Percentiles rank a stretch among this genome's conserved stretches.
Conservation (phyloP, 53 echinoderm and acorn worm genomes). For the Echinarachnius parma region DNA sequence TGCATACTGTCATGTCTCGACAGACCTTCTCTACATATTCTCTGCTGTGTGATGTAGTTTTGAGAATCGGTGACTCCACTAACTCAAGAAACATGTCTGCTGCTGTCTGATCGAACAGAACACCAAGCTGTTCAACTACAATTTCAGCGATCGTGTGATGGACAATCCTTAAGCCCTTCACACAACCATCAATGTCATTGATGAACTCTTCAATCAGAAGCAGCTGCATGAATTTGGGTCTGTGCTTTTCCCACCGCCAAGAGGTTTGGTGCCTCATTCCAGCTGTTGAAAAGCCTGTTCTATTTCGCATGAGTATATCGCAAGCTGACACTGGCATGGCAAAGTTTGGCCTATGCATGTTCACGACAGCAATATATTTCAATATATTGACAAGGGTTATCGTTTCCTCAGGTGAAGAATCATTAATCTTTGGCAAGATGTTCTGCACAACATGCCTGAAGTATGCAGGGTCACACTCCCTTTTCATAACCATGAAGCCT, state of each 20-base stretch:
- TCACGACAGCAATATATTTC: conserved; percentile 72
- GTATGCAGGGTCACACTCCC: conserved; percentile 47
- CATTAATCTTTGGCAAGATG: conserved; percentile 17
- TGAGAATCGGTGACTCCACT: conserved; percentile 41
- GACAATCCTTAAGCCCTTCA: conserved; percentile 48
- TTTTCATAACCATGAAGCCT: conserved; percentile 67
- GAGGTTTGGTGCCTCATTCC: not conserved
- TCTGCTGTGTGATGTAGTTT: conserved; percentile 12
- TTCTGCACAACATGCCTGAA: conserved; percentile 34
- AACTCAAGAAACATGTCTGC: conserved; percentile 47
- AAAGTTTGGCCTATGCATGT: conserved; percentile 50
- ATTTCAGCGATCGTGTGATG: conserved; percentile 54
- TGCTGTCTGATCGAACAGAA: conserved; percentile 16
- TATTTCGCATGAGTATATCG: conserved; percentile 59
- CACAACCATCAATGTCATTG: conserved; percentile 27
- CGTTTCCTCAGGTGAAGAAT: no score
- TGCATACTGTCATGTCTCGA: conserved; percentile 49
- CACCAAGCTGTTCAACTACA: conserved; percentile 39
- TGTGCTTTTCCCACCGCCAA: conserved; percentile 51
- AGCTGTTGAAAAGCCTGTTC: not conserved
- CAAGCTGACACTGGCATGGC: conserved; percentile 73
- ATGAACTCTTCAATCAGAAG: conserved; percentile 35
- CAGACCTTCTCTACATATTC: conserved; percentile 35
- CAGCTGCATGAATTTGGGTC: conserved; percentile 25
- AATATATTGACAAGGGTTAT: conserved; percentile 32